phyloP scores from a whole-genome alignment of 2,888 invertebrate genomes.

The Pristionchus japonicus region DNA sequence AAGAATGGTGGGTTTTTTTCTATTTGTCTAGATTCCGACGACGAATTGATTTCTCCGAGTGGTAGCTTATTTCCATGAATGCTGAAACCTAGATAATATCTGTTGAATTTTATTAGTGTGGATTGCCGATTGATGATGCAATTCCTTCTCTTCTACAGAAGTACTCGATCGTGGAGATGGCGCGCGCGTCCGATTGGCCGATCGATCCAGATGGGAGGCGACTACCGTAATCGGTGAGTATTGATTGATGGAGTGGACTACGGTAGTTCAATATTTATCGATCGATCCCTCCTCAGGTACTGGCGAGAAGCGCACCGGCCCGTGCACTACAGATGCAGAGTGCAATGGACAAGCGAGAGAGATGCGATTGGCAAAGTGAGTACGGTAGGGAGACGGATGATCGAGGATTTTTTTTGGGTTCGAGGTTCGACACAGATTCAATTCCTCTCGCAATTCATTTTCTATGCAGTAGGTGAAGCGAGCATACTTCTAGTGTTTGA shows the following conservation, averaged over 20 bases:
- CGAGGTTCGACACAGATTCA: no score
- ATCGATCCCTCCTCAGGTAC: constrained; percentile 17
- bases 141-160: constrained; percentile 78
- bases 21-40: background rate
- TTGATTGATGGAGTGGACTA: constrained; percentile 24
- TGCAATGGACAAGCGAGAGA: constrained; percentile 24
- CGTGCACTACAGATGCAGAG: constrained; percentile 35
- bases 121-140: no score
- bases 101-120: background rate
- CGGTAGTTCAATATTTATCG: background rate
- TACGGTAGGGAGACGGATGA: background rate
- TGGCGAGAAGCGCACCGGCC: constrained; percentile 14
- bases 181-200: constrained; percentile 87
- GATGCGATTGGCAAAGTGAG: constrained; percentile 28
- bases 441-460: no score
- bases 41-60: background rate
- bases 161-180: constrained; percentile 98
- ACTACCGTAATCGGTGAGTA: constrained; percentile 38
- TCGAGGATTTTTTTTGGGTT: background rate
- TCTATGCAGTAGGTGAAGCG: no score
- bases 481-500: no score
- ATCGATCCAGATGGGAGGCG: constrained; percentile 12
- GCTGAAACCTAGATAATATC: background rate
- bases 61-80: background rate
- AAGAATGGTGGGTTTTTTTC: constrained; percentile 84